These are phyloP conservation scores for Micrastur ruficollis DNA, from an alignment of 2,797 vertebrate genomes.

Conservation along the genomic window DNA sequence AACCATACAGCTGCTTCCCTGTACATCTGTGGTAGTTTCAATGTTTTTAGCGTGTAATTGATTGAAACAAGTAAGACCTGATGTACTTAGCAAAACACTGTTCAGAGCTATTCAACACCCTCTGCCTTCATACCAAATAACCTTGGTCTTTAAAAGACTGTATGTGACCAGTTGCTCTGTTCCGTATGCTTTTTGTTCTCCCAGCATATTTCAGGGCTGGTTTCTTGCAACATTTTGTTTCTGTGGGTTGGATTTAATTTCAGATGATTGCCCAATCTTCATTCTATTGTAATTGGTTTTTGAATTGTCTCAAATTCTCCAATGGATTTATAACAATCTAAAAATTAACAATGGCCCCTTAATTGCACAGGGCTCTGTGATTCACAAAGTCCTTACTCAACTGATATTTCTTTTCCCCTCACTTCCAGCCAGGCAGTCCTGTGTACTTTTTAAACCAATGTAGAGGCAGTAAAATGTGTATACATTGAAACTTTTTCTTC, in stretches of 20 bases:
- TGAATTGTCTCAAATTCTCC: conserved; percentile 73
- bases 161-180: not conserved
- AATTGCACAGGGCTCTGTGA: conserved; percentile 67
- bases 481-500: conserved; percentile 31
- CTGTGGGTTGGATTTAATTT: conserved; percentile 69
- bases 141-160: conserved; percentile 36
- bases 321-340: conserved; percentile 70
- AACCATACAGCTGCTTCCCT: conserved; percentile 46
- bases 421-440: conserved; percentile 5
- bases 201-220: not conserved
- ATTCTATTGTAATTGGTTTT: conserved; percentile 71
- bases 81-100: conserved; percentile 8
- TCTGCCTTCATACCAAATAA: conserved; percentile 46
- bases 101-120: not conserved
- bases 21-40: conserved; percentile 53
- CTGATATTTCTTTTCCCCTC: not conserved
- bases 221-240: conserved; percentile 62
- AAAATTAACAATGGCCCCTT: conserved; percentile 72
- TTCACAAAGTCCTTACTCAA: conserved; percentile 54
- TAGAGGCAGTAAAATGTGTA: conserved; percentile 48
- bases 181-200: conserved; percentile 66
- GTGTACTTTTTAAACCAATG: conserved; percentile 17
- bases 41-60: conserved; percentile 48
- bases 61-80: conserved; percentile 46
- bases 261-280: conserved; percentile 71